phyloP scores from a whole-genome alignment of 2,888 invertebrate species.

The Drosophila pseudotakahashii region DNA sequence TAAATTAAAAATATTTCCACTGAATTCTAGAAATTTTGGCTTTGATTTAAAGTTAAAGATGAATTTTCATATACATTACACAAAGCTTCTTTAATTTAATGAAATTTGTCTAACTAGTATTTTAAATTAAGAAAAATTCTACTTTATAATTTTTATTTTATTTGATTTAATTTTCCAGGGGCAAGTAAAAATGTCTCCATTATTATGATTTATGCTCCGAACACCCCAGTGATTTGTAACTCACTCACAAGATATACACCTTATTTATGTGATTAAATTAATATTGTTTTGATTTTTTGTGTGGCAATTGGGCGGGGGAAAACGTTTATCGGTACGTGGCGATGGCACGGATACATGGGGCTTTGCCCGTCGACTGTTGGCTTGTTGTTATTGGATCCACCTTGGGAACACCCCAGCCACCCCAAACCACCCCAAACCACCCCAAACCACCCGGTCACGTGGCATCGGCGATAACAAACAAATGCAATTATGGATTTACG shows the following conservation, averaged over 20 bases:
- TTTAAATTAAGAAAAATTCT: too few species aligned
- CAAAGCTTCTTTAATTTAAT: too few species aligned
- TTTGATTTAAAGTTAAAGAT: too few species aligned
- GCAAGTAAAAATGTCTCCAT: background rate
- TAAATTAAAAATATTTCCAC: too few species aligned
- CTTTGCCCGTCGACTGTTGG: slow-evolving; percentile 1
- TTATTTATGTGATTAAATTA: slow-evolving; percentile 1
- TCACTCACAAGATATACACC: background rate
- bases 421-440: background rate
- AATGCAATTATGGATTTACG: slow-evolving; percentile 72
- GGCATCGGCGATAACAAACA: slow-evolving; percentile 54
- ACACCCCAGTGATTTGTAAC: background rate
- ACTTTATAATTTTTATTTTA: too few species aligned
- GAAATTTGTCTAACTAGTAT: too few species aligned
- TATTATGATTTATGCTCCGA: background rate
- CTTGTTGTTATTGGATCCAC: slow-evolving; percentile 24
- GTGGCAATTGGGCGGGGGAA: background rate
- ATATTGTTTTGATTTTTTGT: slow-evolving; percentile 3
- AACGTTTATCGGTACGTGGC: slow-evolving; percentile 14
- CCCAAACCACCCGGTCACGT: slow-evolving; percentile 4
- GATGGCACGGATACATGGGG: slow-evolving; percentile 4
- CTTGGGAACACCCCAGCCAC: background rate
- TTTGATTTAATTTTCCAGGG: too few species aligned
- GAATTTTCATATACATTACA: too few species aligned
- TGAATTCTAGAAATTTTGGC: too few species aligned